Base-by-base conservation (phyloP, 2,888 invertebrate genomes). In the Onthophagus sagittarius region DNA sequence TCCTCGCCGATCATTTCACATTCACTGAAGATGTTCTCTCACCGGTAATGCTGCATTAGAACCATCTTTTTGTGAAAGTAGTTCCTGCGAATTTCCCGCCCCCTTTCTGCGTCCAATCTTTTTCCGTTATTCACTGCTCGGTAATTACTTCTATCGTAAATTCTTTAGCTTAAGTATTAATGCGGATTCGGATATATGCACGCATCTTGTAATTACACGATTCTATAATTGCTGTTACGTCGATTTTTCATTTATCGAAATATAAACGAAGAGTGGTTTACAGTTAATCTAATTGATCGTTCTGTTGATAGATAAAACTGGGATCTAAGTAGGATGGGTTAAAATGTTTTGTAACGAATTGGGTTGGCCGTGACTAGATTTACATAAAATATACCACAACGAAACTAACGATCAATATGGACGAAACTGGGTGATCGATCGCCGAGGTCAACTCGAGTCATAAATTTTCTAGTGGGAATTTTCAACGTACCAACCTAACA, bases 1-100 rank as follows among this genome's bases (percentile, higher is more conserved):
- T 65, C 64, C 53, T 39, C 15, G 67, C 31, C 70, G 33, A 64
- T 32, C 65, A 64, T 72, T 74, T 74, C 65, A 74, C 74, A 72
- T 74, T 74, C 72, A 74, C 74, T 67, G 72, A 71, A 23, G 72
- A 72, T 64, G 72, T 64, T 71, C 72, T 72, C 72, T 67, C 67
- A n/a, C 23, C 67, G 67, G 67, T 67, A 31, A 31, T 23, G 63
- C 63, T 7, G 31, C 67, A 67, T 67, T 67, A 67, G 67, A 23
- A n/a, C 23, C 67, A 31, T 67, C 67, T 67, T 32, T 23, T n/a
- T 13, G 15, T 63, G 63, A n/a, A 31, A 67, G 23, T 31, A 31
- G 67, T 67, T 23, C 32, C n/a, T 67, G 23, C 32, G 67, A 31
- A 32, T 67, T 23, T 67, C 31, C 63, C 14, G 63, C 15, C 14